These are phyloP conservation scores for Octopus bimaculoides DNA, from an alignment of 1,140 invertebrate genomes.

Conservation along the genomic window DNA sequence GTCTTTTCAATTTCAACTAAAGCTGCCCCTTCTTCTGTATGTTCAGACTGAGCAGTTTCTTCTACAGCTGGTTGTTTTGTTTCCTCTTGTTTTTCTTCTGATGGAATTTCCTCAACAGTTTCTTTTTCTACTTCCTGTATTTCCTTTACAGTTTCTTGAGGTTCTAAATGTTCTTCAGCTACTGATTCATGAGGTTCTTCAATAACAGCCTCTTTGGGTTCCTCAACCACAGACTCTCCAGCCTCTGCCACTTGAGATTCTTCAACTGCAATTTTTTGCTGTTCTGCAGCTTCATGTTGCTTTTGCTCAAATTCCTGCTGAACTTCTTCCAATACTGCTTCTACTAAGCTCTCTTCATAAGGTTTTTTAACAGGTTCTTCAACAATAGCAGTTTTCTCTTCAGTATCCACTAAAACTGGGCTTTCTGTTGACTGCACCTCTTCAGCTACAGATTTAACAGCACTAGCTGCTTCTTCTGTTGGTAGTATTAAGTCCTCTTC, in stretches of 20 bases:
- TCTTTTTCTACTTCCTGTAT: neutral
- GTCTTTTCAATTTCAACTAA: neutral
- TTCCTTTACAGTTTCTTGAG: neutral
- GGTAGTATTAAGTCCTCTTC: neutral
- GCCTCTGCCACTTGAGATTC: neutral
- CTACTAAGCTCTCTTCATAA: neutral
- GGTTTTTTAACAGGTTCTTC: neutral
- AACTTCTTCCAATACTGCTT: neutral
- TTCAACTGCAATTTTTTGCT: neutral
- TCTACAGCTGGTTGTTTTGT: neutral
- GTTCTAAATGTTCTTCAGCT: too few relatives aligned
- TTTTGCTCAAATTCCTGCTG: too few relatives aligned
- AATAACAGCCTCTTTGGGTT: too few relatives aligned
- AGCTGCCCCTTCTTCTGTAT: neutral
- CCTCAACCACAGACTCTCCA: conserved; percentile 17
- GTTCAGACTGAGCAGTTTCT: neutral
- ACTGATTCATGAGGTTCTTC: too few relatives aligned
- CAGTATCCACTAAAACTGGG: too few relatives aligned
- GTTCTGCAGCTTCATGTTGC: too few relatives aligned
- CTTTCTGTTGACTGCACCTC: too few relatives aligned
- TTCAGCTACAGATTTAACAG: too few relatives aligned
- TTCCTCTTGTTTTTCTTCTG: neutral
- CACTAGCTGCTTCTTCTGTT: neutral
- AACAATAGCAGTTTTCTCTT: too few relatives aligned
- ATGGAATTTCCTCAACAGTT: neutral